Conservation (phyloP, 1,140 invertebrate genomes). For the Papilio machaon region DNA sequence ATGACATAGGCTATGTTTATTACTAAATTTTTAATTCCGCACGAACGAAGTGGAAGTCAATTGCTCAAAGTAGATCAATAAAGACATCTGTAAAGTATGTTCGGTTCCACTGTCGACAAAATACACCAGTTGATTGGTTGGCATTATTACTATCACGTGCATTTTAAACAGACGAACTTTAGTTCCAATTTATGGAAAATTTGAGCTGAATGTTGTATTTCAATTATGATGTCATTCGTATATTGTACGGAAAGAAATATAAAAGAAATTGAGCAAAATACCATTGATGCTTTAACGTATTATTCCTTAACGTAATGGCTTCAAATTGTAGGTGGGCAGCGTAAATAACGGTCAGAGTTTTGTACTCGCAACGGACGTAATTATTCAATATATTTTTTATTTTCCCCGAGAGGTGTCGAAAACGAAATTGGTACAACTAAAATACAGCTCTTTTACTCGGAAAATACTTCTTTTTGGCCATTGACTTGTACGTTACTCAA, state of each 20-base stretch:
- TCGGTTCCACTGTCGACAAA: neutral
- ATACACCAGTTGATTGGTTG: neutral
- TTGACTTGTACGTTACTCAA: slow-evolving; percentile 2
- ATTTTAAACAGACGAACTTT: neutral
- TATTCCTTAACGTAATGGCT: slow-evolving; percentile 31
- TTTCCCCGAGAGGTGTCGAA: slow-evolving; percentile 33
- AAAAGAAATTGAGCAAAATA: slow-evolving; percentile 20
- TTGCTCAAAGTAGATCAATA: neutral
- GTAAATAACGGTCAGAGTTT: slow-evolving; percentile 32
- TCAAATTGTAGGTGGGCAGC: slow-evolving; percentile 38
- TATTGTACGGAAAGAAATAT: neutral
- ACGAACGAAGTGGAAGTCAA: too few species aligned
- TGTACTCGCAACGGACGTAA: slow-evolving; percentile 31
- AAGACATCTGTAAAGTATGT: neutral
- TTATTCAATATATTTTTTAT: slow-evolving; percentile 35
- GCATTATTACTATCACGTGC: neutral
- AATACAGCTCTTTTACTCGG: slow-evolving; percentile 25
- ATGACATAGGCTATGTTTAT: too few species aligned
- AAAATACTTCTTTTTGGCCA: slow-evolving; percentile 12
- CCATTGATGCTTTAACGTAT: slow-evolving; percentile 13
- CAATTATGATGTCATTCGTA: neutral
- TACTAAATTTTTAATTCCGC: too few species aligned
- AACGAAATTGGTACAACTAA: slow-evolving; percentile 36
- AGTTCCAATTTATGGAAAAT: neutral
- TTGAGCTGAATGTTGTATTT: neutral